phyloP scores from a whole-genome alignment of 1,140 invertebrate species.

The Zaprionus inermis region DNA sequence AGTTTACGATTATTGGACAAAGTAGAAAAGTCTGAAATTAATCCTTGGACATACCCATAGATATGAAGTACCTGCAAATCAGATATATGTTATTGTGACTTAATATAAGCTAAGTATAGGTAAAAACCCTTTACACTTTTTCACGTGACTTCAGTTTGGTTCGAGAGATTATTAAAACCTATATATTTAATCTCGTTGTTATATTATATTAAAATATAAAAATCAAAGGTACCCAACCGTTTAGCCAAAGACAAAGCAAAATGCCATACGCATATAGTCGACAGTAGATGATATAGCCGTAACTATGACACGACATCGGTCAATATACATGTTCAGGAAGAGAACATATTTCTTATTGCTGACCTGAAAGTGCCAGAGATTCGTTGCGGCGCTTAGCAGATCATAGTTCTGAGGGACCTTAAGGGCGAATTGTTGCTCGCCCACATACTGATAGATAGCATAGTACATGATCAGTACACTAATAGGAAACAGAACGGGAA shows the following conservation, averaged over 20 bases:
- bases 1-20: no score
- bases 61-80: no score
- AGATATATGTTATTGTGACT: no score
- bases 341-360: constrained; percentile 59
- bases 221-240: not conserved
- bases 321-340: constrained; percentile 66
- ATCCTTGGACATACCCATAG: no score
- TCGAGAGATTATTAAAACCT: not conserved
- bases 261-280: constrained; percentile 69
- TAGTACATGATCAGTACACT: constrained; percentile 51
- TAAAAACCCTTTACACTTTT: no score
- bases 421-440: constrained; percentile 40
- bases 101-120: no score
- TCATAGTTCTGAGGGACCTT: constrained; percentile 29
- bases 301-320: constrained; percentile 61
- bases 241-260: constrained; percentile 49
- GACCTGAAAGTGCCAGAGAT: constrained; percentile 55
- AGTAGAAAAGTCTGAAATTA: no score
- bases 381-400: constrained; percentile 31
- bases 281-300: constrained; percentile 67
- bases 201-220: not conserved
- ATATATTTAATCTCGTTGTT: not conserved
- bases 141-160: no score
- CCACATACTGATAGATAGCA: constrained; percentile 54
- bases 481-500: constrained; percentile 59